Conservation (phyloP, 2,113 vertebrate species). For the Triplophysa rosa region DNA sequence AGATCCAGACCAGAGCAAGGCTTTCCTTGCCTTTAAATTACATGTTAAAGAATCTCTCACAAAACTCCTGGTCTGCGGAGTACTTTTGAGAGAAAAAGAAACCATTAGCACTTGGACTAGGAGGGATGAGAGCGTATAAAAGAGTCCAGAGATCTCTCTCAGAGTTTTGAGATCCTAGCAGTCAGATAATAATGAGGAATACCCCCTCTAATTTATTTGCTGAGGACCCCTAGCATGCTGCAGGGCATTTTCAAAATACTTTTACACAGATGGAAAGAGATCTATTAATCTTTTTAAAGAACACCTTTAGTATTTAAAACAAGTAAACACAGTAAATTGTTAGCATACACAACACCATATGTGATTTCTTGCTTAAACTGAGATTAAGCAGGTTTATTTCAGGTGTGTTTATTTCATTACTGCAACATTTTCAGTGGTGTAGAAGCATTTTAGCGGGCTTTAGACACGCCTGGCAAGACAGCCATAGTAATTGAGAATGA, state of each 20-base stretch:
- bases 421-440: not conserved
- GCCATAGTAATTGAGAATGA: conserved; percentile 30
- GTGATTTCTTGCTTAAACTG: not conserved
- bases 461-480: not conserved
- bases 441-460: not conserved
- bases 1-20: conserved; percentile 42
- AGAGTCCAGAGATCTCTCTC: conserved; percentile 57
- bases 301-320: not conserved
- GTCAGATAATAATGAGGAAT: conserved; percentile 65
- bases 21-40: conserved; percentile 60
- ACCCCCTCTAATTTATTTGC: conserved; percentile 55
- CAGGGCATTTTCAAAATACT: conserved; percentile 45
- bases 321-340: conserved; percentile 9
- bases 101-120: conserved; percentile 68
- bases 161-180: conserved; percentile 61
- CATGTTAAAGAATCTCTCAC: conserved; percentile 59
- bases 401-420: not conserved
- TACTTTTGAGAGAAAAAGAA: conserved; percentile 57
- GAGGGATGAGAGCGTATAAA: conserved; percentile 69
- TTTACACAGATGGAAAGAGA: conserved; percentile 31
- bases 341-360: not conserved
- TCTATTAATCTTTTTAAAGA: not conserved
- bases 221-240: conserved; percentile 55
- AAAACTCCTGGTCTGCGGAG: conserved; percentile 54
- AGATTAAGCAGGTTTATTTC: not conserved